Base-by-base conservation (phyloP, 2,113 vertebrate genomes). In the Saccopteryx bilineata region DNA sequence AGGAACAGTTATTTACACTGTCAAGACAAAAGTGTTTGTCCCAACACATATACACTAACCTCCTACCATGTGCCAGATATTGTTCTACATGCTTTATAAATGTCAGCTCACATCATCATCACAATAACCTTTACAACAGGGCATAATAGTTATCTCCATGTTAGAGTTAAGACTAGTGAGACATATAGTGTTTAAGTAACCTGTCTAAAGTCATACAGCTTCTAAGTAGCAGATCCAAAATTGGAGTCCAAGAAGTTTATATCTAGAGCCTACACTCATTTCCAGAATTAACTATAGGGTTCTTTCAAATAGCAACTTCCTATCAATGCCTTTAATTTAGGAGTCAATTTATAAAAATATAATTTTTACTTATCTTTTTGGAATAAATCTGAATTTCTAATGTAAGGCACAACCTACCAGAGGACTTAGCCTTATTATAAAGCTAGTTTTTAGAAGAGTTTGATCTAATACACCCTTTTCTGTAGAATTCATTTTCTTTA, bases 261-360 rank as follows among this genome's bases (percentile, higher is more conserved):
- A 17, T 80, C 17, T 72, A 54, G 19, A 81, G 13, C 5, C 19
- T 60, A 33, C 23, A 9, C 8, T 78, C 1, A 92, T 80, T 82
- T 94, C 50, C 33, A 91, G 23, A 88, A 74, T 81, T 85, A 79
- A 76, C 4, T 76, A 5, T 15, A 33, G 50, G 23, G 19, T 1
- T 72, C 63, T 68, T 92, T 94, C 19, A 89, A 82, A 60, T 33
- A 71, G 28, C 9, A 84, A 19, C 15, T 92, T 91, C 19, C 28
- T 61, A 26, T 46, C 71, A 72, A 39, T 87, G 2, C 28, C 66
- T 93, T 66, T 92, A 85, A 84, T 4, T 72, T 87, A 13, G 61
- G 56, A 92, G 17, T 65, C 48, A 80, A 15, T 79, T 92, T 85
- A 28, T n/a, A 82, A 85, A 90, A 75, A 28, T 60, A 12, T 74